Evolutionary conservation across 2,797 vertebrate genomes (phyloP).

Genomic region (Poliocrania exsul): DNA sequence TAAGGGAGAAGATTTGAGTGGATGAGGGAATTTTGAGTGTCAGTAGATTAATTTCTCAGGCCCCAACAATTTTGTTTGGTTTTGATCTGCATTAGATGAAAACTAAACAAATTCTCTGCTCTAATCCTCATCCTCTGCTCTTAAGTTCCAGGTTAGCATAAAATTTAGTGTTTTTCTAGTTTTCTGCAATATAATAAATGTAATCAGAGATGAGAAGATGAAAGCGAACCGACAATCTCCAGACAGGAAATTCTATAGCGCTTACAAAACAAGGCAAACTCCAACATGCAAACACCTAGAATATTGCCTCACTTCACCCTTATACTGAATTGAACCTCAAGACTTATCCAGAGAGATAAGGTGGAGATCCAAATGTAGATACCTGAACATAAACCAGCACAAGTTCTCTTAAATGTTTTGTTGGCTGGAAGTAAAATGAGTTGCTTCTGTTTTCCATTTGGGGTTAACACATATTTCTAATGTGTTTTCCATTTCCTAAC

Average conservation of each 20-base stretch:
- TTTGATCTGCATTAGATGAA: constrained; percentile 25
- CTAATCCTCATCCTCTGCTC: background rate
- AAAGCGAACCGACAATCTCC: background rate
- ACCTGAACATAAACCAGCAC: background rate
- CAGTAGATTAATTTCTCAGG: background rate
- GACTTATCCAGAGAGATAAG: background rate
- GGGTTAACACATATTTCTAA: constrained; percentile 10
- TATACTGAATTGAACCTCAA: background rate
- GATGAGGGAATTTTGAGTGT: background rate
- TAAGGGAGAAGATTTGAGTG: background rate
- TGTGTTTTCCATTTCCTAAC: constrained; percentile 38
- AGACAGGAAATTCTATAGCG: background rate
- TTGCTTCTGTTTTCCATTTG: constrained; percentile 17
- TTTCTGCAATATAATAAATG: background rate
- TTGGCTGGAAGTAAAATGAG: constrained; percentile 1
- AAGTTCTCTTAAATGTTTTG: background rate
- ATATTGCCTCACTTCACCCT: background rate
- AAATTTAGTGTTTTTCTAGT: background rate
- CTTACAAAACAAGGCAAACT: constrained; percentile 8
- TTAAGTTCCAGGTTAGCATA: constrained; percentile 10
- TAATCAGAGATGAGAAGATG: constrained; percentile 1
- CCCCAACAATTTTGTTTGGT: background rate
- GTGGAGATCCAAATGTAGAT: background rate
- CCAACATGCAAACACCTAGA: constrained; percentile 6
- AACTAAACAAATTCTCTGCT: constrained; percentile 10